Conservation (phyloP, 2,888 invertebrate species). For the Chrysodeixis includens region DNA sequence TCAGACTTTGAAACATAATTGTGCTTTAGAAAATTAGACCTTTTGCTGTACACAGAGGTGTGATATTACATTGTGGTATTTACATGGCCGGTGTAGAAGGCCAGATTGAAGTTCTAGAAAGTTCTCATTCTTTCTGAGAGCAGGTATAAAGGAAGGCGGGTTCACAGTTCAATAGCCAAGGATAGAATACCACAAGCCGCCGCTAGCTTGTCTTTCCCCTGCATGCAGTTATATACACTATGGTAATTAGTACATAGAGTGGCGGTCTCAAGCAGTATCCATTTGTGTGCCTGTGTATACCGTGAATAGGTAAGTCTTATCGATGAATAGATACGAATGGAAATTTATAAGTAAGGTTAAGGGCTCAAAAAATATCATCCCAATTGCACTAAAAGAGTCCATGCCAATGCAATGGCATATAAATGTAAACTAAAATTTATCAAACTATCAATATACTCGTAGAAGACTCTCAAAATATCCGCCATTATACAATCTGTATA, state of each 20-base stretch:
- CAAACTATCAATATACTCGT: too few relatives aligned
- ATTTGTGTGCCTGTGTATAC: neutral
- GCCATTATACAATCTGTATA: too few relatives aligned
- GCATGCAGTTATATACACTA: slow-evolving; percentile 69
- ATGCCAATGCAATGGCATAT: too few relatives aligned
- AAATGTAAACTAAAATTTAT: too few relatives aligned
- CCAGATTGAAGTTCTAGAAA: neutral
- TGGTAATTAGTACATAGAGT: slow-evolving; percentile 49
- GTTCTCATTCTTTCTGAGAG: slow-evolving; percentile 43
- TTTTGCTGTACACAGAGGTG: slow-evolving; percentile 37
- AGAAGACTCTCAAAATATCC: too few relatives aligned
- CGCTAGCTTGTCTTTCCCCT: slow-evolving; percentile 73
- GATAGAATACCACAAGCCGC: slow-evolving; percentile 61
- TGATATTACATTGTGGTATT: slow-evolving; percentile 39
- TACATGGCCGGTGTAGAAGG: slow-evolving; percentile 26
- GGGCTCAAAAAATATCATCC: too few relatives aligned
- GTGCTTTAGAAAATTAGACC: slow-evolving; percentile 56
- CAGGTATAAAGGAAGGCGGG: slow-evolving; percentile 16
- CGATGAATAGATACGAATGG: neutral
- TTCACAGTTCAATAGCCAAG: slow-evolving; percentile 26
- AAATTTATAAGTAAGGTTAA: too few relatives aligned
- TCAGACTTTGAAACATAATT: slow-evolving; percentile 34
- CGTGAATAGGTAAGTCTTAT: neutral
- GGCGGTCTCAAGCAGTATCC: slow-evolving; percentile 18
- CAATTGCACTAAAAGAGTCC: too few relatives aligned